These are phyloP conservation scores for Caenorhabditis virilis DNA, from an alignment of 2,888 invertebrate species.

Conservation along the genomic window DNA sequence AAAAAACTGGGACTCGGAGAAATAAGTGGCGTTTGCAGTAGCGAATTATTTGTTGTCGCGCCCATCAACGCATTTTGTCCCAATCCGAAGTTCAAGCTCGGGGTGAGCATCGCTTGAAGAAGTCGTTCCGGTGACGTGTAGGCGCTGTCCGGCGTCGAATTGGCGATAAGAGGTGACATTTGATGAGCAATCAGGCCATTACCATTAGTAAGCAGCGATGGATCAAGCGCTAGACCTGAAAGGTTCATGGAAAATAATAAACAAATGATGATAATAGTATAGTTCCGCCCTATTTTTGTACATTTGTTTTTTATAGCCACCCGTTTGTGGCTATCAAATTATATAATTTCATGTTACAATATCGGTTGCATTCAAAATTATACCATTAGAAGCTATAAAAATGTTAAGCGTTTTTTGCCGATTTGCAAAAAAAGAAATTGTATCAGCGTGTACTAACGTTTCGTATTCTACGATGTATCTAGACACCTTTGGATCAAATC, in stretches of 20 bases:
- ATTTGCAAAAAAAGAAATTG: too few species aligned
- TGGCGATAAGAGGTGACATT: slow-evolving; percentile 23
- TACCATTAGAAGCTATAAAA: too few species aligned
- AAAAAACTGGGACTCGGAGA: slow-evolving; percentile 31
- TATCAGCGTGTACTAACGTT: too few species aligned
- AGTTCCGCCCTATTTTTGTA: too few species aligned
- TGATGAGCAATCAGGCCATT: slow-evolving; percentile 26
- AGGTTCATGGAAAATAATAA: too few species aligned
- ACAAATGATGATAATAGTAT: too few species aligned
- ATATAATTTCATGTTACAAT: too few species aligned
- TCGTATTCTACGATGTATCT: too few species aligned
- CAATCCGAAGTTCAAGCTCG: slow-evolving; percentile 13
- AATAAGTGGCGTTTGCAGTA: slow-evolving; percentile 27
- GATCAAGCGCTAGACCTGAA: slow-evolving; percentile 20
- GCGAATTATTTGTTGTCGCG: slow-evolving; percentile 18
- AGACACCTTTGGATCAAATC: background rate
- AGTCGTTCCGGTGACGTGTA: slow-evolving; percentile 23
- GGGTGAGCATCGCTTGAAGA: slow-evolving; percentile 32
- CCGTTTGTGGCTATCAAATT: too few species aligned
- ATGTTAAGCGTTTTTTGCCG: too few species aligned
- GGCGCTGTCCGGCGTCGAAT: slow-evolving; percentile 1
- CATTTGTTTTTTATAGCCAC: too few species aligned
- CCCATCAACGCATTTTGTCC: background rate
- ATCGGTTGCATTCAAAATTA: too few species aligned
- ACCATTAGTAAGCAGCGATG: slow-evolving; percentile 20